These are phyloP conservation scores for Euwallacea fornicatus DNA, from an alignment of 1,140 invertebrate genomes.

Conservation along the genomic window DNA sequence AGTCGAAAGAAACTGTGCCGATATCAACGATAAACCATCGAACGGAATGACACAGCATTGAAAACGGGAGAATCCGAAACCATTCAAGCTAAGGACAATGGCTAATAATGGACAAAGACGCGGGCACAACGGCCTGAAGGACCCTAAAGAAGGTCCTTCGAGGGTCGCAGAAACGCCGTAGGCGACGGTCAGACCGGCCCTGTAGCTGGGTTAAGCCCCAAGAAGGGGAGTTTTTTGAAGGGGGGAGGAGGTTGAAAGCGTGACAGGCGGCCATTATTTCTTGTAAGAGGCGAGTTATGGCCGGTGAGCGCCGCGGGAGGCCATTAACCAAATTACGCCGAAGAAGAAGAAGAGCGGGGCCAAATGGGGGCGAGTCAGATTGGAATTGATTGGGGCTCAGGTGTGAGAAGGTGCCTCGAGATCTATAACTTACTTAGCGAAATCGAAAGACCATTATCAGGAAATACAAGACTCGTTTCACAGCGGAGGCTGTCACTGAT, in stretches of 20 bases:
- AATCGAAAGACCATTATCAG: slow-evolving; percentile 36
- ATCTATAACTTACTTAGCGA: slow-evolving; percentile 31
- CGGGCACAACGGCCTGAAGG: background rate
- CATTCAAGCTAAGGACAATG: background rate
- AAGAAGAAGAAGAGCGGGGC: slow-evolving; percentile 41
- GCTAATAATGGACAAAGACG: background rate
- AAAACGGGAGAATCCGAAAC: background rate
- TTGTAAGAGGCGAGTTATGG: slow-evolving; percentile 53
- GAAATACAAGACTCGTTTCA: slow-evolving; percentile 19
- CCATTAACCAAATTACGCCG: slow-evolving; percentile 54
- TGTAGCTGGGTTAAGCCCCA: slow-evolving; percentile 9
- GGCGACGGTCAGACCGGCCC: slow-evolving; percentile 10
- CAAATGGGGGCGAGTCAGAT: slow-evolving; percentile 51
- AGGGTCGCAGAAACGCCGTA: slow-evolving; percentile 10
- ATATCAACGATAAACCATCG: too few relatives aligned
- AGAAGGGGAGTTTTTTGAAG: background rate
- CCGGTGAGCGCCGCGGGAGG: slow-evolving; percentile 50
- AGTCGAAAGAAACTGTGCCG: too few relatives aligned
- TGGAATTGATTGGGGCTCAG: slow-evolving; percentile 52
- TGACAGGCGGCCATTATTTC: slow-evolving; percentile 55
- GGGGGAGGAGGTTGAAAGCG: slow-evolving; percentile 45
- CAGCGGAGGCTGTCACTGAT: slow-evolving; percentile 19
- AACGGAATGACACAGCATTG: too few relatives aligned
- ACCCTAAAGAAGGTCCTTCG: background rate
- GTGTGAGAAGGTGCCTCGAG: slow-evolving; percentile 39